Evolutionary conservation across 2,113 vertebrate species (phyloP), one percentile per base, ranked within the genome.

Genomic region (Oryzias curvinotus): DNA sequence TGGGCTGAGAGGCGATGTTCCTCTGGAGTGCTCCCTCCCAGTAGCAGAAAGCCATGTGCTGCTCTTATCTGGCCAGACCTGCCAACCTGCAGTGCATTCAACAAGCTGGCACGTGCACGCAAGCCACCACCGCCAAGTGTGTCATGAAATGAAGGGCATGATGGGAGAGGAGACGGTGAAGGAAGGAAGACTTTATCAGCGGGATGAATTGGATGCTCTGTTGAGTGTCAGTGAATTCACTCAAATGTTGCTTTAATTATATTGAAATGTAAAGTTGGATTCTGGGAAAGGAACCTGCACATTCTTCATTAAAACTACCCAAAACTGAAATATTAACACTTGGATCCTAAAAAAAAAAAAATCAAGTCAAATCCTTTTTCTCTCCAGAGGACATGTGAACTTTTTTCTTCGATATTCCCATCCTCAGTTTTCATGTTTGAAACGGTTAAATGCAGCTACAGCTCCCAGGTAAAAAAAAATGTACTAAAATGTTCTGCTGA

Each of bases 31-130:
- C 68, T 76, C 84, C 58, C 73, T 80, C 73, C 80, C 73, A 77
- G 62, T 71, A 73, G 58, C 77, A 85, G 75, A 86, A 85, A 83
- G 72, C 77, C 57, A 81, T 75, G 84, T 77, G 84, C 75, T 82
- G 77, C 83, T 90, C 89, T 91, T 90, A 92, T 91, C 89, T 90
- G 83, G 81, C 72, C 84, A 87, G 87, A 89, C 87, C 89, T 90
- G 89, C 86, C 87, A 88, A 87, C 89, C 88, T 89, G 87, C 87
- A 89, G 86, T 87, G 87, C 84, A 87, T 88, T 90, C 89, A 90
- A 89, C 87, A 89, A 88, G 84, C 77, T 17, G 17, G 81, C 68
- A 68, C 74, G 72, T 71, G 71, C 73, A 59, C 72, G 62, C 73
- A 57, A 13, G 26, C 26, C 14, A 30, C 52, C 43, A 56, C 65